Conservation (phyloP, 1,140 invertebrate genomes). For the Aphidius gifuensis region DNA sequence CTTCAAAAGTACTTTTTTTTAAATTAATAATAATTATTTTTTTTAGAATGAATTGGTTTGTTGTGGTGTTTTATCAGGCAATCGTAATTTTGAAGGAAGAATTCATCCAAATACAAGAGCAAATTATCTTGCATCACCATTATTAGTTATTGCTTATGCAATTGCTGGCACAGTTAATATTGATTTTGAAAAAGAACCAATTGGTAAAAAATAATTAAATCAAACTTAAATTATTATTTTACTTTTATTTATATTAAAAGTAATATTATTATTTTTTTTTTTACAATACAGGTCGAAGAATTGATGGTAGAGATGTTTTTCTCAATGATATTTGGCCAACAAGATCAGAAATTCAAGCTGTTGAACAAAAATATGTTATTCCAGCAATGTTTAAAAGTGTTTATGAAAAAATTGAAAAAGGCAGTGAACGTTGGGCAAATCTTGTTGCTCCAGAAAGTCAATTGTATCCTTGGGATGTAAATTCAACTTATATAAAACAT, state of each 20-base stretch:
- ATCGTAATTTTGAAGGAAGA: slow-evolving; percentile 95
- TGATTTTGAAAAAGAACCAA: slow-evolving; percentile 87
- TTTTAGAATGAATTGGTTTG: slow-evolving; percentile 84
- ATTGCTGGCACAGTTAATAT: slow-evolving; percentile 91
- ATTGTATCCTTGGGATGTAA: slow-evolving; percentile 88
- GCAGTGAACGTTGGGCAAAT: slow-evolving; percentile 82
- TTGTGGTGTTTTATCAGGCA: slow-evolving; percentile 92
- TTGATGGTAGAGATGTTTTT: slow-evolving; percentile 75
- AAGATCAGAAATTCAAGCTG: slow-evolving; percentile 82
- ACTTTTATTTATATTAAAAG: slow-evolving; percentile 21
- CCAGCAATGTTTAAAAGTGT: slow-evolving; percentile 96
- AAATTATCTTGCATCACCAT: slow-evolving; percentile 94
- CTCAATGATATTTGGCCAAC: slow-evolving; percentile 94
- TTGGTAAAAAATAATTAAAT: slow-evolving; percentile 60
- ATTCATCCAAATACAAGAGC: slow-evolving; percentile 95
- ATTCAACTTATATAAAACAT: slow-evolving; percentile 93
- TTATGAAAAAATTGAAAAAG: slow-evolving; percentile 83
- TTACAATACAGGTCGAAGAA: slow-evolving; percentile 51
- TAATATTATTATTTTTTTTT: slow-evolving; percentile 31
- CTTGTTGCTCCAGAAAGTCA: slow-evolving; percentile 76
- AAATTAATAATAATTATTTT: slow-evolving; percentile 20
- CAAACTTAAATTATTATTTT: not conserved
- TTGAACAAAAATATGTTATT: slow-evolving; percentile 88
- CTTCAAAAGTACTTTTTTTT: slow-evolving; percentile 9
- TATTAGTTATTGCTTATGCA: slow-evolving; percentile 95